phyloP scores from a whole-genome alignment of 2,888 invertebrate species.

The Malthinus flaveolus region DNA sequence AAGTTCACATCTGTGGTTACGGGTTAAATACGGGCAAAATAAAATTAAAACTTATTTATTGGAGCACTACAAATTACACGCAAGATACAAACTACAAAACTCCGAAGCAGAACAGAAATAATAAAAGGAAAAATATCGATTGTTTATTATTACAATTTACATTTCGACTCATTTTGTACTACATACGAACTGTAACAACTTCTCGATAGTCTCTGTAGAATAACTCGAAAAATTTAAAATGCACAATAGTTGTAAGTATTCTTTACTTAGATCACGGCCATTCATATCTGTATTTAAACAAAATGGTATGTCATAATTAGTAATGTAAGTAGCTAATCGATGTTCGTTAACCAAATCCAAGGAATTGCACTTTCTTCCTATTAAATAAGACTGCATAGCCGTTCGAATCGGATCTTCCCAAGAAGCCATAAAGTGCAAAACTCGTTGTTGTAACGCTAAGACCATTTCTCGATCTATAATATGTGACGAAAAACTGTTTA shows the following conservation, averaged over 20 bases:
- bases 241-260: not conserved
- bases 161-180: not conserved
- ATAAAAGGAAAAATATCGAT: too few species aligned
- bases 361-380: constrained; percentile 50
- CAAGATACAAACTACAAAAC: too few species aligned
- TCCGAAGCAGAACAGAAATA: too few species aligned
- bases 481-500: constrained; percentile 49
- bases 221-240: not conserved
- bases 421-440: constrained; percentile 58
- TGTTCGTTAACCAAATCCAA: constrained; percentile 48
- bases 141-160: too few species aligned
- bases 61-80: not conserved
- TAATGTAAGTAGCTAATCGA: constrained; percentile 60
- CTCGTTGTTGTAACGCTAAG: constrained; percentile 63
- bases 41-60: too few species aligned
- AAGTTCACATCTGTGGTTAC: too few species aligned
- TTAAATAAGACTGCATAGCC: constrained; percentile 57
- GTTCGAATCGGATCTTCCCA: constrained; percentile 59
- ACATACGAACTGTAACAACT: not conserved
- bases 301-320: constrained; percentile 63
- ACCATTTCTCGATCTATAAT: constrained; percentile 65
- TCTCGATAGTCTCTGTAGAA: not conserved
- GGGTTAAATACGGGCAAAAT: too few species aligned
- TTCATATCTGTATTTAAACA: constrained; percentile 37
- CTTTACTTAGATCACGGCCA: too few species aligned